phyloP scores from a whole-genome alignment of 2,113 vertebrate species.

The Drymodes brunneopygia region DNA sequence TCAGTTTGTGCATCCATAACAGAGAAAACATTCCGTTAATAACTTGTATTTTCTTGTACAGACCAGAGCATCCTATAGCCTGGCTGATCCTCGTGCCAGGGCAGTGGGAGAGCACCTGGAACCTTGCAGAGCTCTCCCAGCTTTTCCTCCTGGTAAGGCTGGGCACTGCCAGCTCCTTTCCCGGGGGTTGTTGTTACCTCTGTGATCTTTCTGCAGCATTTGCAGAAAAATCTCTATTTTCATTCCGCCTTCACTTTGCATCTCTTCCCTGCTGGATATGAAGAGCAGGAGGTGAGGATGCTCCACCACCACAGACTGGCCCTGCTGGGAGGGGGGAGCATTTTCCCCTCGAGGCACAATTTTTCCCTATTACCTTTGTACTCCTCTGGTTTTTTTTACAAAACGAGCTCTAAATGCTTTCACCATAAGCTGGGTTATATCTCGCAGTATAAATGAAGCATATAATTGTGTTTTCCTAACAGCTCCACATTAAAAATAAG shows the following conservation, averaged over 20 bases:
- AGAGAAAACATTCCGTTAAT: background rate
- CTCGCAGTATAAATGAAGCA: slow-evolving; percentile 58
- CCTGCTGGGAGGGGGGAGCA: background rate
- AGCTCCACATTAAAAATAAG: slow-evolving; percentile 56
- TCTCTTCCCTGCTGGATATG: background rate
- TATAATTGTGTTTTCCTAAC: slow-evolving; percentile 67
- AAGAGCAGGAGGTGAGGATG: background rate
- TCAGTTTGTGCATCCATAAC: background rate
- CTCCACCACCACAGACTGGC: background rate
- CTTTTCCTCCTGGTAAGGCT: rapidly evolving
- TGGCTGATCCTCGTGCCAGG: background rate
- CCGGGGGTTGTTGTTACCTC: rapidly evolving
- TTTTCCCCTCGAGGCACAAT: background rate
- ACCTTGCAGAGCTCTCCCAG: background rate
- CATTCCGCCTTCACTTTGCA: background rate
- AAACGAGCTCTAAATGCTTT: background rate
- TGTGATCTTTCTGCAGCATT: background rate
- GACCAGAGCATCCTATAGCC: background rate
- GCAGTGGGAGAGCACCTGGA: background rate
- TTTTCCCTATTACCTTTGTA: background rate
- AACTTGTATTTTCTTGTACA: background rate
- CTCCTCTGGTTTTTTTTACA: background rate
- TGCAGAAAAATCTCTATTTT: background rate
- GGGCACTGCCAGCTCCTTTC: background rate
- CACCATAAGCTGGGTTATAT: slow-evolving; percentile 3